Evolutionary conservation across 2,113 vertebrate species (phyloP).

Genomic region (Barnardius zonarius): DNA sequence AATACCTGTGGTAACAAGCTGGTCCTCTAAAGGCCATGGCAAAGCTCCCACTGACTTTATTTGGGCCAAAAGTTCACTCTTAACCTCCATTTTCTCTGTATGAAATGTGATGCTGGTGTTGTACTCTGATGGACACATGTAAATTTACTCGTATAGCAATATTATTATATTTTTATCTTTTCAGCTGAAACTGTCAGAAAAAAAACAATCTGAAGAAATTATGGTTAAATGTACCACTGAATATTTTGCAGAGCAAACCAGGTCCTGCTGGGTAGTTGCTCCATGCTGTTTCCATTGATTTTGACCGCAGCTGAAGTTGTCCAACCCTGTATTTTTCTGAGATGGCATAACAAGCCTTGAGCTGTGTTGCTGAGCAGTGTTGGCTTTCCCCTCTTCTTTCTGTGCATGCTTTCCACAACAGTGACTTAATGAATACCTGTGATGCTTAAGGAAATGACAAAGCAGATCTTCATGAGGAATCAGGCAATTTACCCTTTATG

Average conservation of each 20-base stretch:
- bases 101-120: not conserved
- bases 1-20: not conserved
- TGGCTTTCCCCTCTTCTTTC: not conserved
- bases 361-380: not conserved
- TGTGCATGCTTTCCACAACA: not conserved
- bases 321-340: not conserved
- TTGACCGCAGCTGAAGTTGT: not conserved
- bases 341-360: not conserved
- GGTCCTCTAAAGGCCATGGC: not conserved
- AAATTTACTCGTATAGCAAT: not conserved
- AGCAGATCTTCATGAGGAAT: not conserved
- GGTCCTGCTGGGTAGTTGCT: not conserved
- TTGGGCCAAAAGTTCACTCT: not conserved
- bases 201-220: not conserved
- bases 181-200: not conserved
- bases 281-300: not conserved
- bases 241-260: not conserved
- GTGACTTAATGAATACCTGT: not conserved
- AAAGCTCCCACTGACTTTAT: not conserved
- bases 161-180: not conserved
- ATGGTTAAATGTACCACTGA: not conserved
- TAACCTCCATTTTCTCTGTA: not conserved
- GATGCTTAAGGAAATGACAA: not conserved
- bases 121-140: not conserved
- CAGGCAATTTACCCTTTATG: not conserved